Conservation (phyloP, 2,113 vertebrate species). For the Excalfactoria chinensis region DNA sequence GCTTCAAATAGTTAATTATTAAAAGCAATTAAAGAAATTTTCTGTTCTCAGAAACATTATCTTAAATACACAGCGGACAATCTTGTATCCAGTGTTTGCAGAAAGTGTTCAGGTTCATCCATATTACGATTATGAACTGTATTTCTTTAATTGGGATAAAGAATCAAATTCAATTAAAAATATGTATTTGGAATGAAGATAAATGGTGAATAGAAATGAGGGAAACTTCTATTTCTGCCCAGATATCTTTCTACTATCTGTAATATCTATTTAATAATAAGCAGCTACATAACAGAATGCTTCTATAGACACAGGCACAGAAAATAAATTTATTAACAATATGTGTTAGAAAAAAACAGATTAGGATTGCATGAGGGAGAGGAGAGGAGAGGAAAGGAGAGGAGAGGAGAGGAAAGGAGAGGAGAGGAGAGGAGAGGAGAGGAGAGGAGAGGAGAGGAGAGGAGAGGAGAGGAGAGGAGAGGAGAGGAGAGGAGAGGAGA, state of each 20-base stretch:
- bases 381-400: no score
- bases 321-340: neutral
- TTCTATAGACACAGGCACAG: neutral
- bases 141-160: neutral
- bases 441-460: no score
- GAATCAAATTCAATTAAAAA: neutral
- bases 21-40: neutral
- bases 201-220: neutral
- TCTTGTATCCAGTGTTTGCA: neutral
- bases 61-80: neutral
- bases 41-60: neutral
- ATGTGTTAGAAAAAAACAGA: neutral
- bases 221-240: neutral
- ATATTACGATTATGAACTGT: neutral
- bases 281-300: neutral
- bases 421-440: no score
- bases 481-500: no score
- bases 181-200: neutral
- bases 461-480: no score
- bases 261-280: neutral
- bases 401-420: no score
- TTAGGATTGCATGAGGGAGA: neutral
- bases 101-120: neutral
- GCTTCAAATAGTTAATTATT: neutral
- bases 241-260: neutral